phyloP scores from a whole-genome alignment of 2,797 vertebrate genomes.

The Cygnus olor region DNA sequence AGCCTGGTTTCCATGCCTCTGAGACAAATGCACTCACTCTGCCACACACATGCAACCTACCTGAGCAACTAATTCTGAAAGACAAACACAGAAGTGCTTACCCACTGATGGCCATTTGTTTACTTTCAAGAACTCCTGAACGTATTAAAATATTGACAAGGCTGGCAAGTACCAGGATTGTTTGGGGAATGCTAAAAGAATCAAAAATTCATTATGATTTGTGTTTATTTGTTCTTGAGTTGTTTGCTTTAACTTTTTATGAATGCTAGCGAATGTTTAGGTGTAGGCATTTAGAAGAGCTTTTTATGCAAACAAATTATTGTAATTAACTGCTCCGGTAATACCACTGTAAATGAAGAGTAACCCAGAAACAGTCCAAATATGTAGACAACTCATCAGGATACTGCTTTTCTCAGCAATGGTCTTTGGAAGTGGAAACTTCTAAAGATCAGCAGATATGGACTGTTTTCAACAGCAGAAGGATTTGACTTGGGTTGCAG shows the following conservation, averaged over 20 bases:
- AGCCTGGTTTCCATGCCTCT: not conserved
- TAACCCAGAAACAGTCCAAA: not conserved
- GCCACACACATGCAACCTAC: not conserved
- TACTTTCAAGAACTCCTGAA: slow-evolving; percentile 27
- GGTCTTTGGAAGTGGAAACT: not conserved
- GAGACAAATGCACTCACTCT: not conserved
- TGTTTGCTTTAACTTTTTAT: slow-evolving; percentile 34
- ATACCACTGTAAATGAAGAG: not conserved
- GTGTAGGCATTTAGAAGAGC: not conserved
- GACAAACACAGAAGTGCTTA: slow-evolving; percentile 29
- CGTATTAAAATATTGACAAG: slow-evolving; percentile 41
- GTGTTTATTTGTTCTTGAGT: slow-evolving; percentile 4
- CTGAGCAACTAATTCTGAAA: slow-evolving; percentile 8
- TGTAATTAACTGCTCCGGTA: slow-evolving; percentile 36
- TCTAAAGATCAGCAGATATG: not conserved
- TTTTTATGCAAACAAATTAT: slow-evolving; percentile 44
- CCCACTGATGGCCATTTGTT: not conserved
- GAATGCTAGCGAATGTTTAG: not conserved
- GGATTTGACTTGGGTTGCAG: not conserved
- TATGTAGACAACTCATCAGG: not conserved
- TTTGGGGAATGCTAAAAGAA: not conserved
- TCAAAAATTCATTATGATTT: slow-evolving; percentile 19
- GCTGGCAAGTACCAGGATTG: not conserved
- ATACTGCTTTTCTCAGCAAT: not conserved
- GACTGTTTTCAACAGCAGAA: not conserved